Conservation (phyloP, 2,113 vertebrate species). For the Sphyrna mokarran region DNA sequence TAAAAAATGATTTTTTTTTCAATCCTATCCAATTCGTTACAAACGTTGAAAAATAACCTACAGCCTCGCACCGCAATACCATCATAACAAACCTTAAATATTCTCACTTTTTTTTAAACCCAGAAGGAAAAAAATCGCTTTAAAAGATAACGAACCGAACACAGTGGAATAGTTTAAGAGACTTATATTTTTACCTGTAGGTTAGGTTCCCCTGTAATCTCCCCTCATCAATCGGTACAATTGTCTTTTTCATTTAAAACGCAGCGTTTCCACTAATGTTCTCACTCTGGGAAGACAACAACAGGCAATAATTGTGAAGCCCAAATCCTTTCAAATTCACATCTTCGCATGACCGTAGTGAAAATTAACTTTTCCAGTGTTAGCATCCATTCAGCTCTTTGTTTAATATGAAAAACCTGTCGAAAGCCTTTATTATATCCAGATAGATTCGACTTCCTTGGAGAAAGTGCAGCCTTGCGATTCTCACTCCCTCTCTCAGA, state of each 20-base stretch:
- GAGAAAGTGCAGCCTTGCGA: neutral
- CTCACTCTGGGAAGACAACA: neutral
- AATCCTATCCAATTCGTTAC: neutral
- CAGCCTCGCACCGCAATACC: neutral
- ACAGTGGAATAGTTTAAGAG: neutral
- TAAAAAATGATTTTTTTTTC: neutral
- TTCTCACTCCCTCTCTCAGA: neutral
- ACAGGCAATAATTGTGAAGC: neutral
- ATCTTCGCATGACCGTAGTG: neutral
- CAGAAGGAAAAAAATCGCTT: neutral
- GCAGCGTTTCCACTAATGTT: neutral
- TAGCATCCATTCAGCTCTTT: no score
- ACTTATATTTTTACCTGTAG: slow-evolving; percentile 5
- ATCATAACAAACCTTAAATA: neutral
- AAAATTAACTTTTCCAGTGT: slow-evolving; percentile 2
- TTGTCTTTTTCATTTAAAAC: neutral
- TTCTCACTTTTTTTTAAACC: neutral
- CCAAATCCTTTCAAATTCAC: neutral
- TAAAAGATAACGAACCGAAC: neutral
- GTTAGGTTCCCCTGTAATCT: neutral
- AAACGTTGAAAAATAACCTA: neutral
- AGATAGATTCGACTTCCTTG: neutral
- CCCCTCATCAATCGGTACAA: neutral
- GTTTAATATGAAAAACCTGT: neutral
- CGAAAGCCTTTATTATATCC: neutral